phyloP scores from a whole-genome alignment of 1,140 invertebrate species.

The Diachasma alloeum region DNA sequence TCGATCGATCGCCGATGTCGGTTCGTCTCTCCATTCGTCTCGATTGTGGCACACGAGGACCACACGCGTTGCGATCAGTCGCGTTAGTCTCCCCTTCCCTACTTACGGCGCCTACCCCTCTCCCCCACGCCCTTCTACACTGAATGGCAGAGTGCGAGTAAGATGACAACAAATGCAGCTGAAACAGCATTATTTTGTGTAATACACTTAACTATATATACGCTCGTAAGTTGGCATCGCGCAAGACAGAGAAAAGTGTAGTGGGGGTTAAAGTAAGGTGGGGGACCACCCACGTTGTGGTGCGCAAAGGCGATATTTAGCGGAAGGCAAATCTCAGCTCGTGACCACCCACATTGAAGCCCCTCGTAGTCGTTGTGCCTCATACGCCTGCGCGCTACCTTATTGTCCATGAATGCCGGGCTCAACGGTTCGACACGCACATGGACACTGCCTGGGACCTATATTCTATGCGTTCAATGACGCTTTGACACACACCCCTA shows the following conservation, averaged over 20 bases:
- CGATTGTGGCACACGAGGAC: conserved; percentile 37
- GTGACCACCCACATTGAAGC: conserved; percentile 57
- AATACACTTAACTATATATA: not conserved
- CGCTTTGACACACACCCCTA: not conserved
- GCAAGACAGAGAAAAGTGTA: conserved; percentile 14
- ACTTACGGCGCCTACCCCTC: not conserved
- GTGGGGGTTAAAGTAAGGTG: conserved; percentile 38
- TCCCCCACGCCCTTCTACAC: not conserved
- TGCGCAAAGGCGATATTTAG: conserved; percentile 64
- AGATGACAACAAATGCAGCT: not conserved
- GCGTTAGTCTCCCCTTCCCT: conserved; percentile 9
- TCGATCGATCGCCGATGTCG: conserved; percentile 45
- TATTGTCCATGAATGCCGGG: conserved; percentile 44
- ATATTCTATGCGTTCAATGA: not conserved
- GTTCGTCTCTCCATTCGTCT: conserved; percentile 13
- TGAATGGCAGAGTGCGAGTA: not conserved
- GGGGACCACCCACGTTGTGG: conserved; percentile 59
- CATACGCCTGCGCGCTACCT: conserved; percentile 46
- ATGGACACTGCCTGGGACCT: not conserved
- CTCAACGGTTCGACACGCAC: conserved; percentile 3
- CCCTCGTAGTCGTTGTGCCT: conserved; percentile 12
- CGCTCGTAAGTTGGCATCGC: not conserved
- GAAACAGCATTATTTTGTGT: not conserved
- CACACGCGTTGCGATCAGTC: conserved; percentile 47
- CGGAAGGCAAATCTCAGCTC: conserved; percentile 62